Evolutionary conservation across 2,113 vertebrate genomes (phyloP).

Genomic region (Syngnathoides biaculeatus): DNA sequence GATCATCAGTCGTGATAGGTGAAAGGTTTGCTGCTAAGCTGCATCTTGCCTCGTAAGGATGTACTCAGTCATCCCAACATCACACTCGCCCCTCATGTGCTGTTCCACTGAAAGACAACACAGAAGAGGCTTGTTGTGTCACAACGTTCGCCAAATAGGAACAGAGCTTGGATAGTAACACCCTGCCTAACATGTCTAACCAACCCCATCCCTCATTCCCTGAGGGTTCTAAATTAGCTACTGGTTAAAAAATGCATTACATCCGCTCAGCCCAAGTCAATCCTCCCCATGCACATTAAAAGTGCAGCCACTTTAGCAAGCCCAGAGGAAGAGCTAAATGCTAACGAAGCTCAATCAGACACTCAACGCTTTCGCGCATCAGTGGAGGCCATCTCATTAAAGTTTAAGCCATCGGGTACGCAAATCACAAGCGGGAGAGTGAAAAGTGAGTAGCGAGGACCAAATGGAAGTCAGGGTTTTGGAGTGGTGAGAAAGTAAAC

Average conservation of each 20-base stretch:
- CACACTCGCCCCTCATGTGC: neutral
- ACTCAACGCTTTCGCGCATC: slow-evolving; percentile 31
- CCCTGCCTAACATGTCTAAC: slow-evolving; percentile 17
- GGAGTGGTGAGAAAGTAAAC: slow-evolving; percentile 22
- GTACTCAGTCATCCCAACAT: neutral
- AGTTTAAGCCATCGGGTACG: slow-evolving; percentile 56
- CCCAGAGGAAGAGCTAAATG: slow-evolving; percentile 55
- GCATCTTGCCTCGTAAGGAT: neutral
- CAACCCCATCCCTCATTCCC: slow-evolving; percentile 22
- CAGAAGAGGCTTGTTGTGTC: slow-evolving; percentile 7
- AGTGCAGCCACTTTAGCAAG: slow-evolving; percentile 68
- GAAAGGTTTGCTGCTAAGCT: neutral
- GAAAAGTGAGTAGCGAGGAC: slow-evolving; percentile 10
- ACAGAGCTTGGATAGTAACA: slow-evolving; percentile 36
- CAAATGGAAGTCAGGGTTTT: slow-evolving; percentile 26
- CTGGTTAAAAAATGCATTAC: slow-evolving; percentile 65
- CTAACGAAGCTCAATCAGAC: slow-evolving; percentile 60
- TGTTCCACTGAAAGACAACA: neutral
- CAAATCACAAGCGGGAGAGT: slow-evolving; percentile 39
- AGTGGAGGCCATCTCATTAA: slow-evolving; percentile 66
- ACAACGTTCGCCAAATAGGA: slow-evolving; percentile 25
- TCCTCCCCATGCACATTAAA: slow-evolving; percentile 59
- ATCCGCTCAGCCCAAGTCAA: slow-evolving; percentile 31
- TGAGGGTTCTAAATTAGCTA: slow-evolving; percentile 59
- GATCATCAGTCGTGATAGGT: no score